Evolutionary conservation across 2,797 vertebrate species (phyloP).

Genomic region (Antennarius maculatus): DNA sequence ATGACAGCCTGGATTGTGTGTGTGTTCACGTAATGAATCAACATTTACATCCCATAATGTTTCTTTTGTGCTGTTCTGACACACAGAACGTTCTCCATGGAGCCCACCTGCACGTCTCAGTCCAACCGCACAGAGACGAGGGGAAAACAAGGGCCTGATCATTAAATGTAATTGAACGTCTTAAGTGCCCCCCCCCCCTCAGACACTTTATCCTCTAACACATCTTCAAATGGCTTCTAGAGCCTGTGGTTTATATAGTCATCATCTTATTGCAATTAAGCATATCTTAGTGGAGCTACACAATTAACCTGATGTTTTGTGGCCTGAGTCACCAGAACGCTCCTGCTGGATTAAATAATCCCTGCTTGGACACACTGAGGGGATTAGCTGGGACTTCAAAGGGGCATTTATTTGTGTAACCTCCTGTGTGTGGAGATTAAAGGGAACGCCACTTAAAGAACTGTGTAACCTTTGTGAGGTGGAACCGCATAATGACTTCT

Average conservation of each 20-base stretch:
- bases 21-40: too few species aligned
- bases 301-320: conserved; percentile 81
- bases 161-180: conserved; percentile 77
- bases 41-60: too few species aligned
- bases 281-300: conserved; percentile 77
- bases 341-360: conserved; percentile 72
- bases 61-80: too few species aligned
- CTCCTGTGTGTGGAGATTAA: conserved; percentile 57
- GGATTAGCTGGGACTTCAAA: conserved; percentile 75
- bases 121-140: conserved; percentile 61
- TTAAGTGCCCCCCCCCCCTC: conserved; percentile 73
- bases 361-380: conserved; percentile 62
- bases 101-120: conserved; percentile 58
- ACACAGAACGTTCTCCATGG: conserved; percentile 5
- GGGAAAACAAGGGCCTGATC: conserved; percentile 60
- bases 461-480: conserved; percentile 55
- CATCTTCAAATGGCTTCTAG: conserved; percentile 75
- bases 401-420: conserved; percentile 73
- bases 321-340: conserved; percentile 65
- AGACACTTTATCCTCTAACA: conserved; percentile 78
- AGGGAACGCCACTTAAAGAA: conserved; percentile 47
- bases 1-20: too few species aligned
- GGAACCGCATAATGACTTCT: conserved; percentile 52
- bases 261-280: conserved; percentile 82
- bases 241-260: conserved; percentile 65